These are phyloP conservation scores for Hyles euphorbiae DNA, from an alignment of 1,140 invertebrate genomes.

Conservation along the genomic window DNA sequence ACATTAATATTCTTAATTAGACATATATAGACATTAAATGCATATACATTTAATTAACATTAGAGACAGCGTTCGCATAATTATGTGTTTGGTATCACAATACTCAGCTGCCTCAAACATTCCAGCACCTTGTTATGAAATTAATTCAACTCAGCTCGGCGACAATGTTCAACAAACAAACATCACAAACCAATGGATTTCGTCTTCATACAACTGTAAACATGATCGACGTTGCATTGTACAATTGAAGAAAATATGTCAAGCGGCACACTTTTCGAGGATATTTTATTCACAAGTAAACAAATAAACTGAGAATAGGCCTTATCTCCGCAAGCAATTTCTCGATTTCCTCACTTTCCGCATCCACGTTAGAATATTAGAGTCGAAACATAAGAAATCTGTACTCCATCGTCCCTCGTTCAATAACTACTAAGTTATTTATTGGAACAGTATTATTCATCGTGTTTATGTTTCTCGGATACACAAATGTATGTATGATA, in stretches of 20 bases:
- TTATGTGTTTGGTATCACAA: conserved; percentile 1
- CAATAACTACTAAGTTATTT: conserved; percentile 8
- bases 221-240: no score
- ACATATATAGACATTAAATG: no score
- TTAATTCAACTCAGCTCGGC: background rate
- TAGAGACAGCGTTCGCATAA: no score
- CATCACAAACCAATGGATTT: background rate
- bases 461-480: no score
- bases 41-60: no score
- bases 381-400: conserved; percentile 5
- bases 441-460: conserved; percentile 1
- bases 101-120: background rate
- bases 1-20: no score
- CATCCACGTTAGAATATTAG: background rate
- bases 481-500: no score
- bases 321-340: conserved; percentile 2
- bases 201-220: background rate
- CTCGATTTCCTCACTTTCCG: conserved; percentile 3
- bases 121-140: conserved; percentile 2
- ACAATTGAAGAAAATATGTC: background rate
- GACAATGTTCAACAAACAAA: background rate
- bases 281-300: background rate
- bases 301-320: background rate
- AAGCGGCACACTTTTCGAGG: background rate
- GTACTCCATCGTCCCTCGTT: conserved; percentile 2